A percentile compares a stretch with the other conserved stretches of the same genome.
phyloP scores from a whole-genome alignment of 2,797 vertebrate genomes.

The Harpagifer antarcticus region DNA sequence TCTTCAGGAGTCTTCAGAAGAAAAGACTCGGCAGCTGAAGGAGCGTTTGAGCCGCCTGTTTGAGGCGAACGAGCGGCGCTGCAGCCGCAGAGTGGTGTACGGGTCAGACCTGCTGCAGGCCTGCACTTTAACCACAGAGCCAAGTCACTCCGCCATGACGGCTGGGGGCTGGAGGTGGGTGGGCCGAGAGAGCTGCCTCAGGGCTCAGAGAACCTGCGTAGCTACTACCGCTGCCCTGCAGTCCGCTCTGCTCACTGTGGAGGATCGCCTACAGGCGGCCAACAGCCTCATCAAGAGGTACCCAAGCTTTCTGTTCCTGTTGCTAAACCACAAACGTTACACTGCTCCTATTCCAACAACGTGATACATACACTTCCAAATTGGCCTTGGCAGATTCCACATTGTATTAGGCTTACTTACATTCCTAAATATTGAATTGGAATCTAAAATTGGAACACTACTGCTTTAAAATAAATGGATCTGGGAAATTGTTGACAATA shows the following conservation, averaged over 20 bases:
- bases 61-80: conserved; percentile 90
- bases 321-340: too few species aligned
- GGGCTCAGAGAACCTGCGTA: conserved; percentile 76
- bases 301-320: background rate
- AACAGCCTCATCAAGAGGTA: conserved; percentile 88
- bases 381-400: too few species aligned
- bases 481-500: too few species aligned
- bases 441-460: too few species aligned
- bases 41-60: conserved; percentile 92
- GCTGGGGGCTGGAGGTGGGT: conserved; percentile 88
- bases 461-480: too few species aligned
- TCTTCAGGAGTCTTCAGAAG: conserved; percentile 88
- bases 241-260: conserved; percentile 79
- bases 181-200: conserved; percentile 85
- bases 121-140: conserved; percentile 79
- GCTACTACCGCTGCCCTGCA: conserved; percentile 78
- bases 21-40: conserved; percentile 89
- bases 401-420: too few species aligned
- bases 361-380: too few species aligned
- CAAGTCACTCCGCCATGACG: conserved; percentile 52
- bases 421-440: too few species aligned
- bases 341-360: too few species aligned
- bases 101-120: conserved; percentile 89
- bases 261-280: conserved; percentile 79
- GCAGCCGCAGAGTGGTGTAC: conserved; percentile 88